These are phyloP conservation scores for Listronotus oregonensis DNA, from an alignment of 1,140 invertebrate genomes.

Conservation along the genomic window DNA sequence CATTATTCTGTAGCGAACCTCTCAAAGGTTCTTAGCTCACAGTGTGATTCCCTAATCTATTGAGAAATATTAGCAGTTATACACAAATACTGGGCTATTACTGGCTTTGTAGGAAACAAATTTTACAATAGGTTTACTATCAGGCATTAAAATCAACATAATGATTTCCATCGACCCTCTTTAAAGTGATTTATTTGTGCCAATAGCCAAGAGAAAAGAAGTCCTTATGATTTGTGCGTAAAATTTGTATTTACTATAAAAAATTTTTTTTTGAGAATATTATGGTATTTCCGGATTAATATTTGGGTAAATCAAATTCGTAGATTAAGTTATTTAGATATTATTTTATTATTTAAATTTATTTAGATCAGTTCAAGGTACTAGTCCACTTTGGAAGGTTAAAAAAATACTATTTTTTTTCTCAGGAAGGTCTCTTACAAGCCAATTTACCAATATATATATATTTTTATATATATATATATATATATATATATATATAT, in stretches of 20 bases:
- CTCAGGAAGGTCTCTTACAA: too few species aligned
- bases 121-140: conserved; percentile 4
- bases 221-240: too few species aligned
- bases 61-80: conserved; percentile 15
- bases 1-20: background rate
- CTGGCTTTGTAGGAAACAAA: conserved; percentile 3
- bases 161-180: conserved; percentile 3
- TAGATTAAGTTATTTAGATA: background rate
- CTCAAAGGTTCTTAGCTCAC: conserved; percentile 16
- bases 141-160: conserved; percentile 8
- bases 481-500: too few species aligned
- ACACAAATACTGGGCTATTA: conserved; percentile 13
- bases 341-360: too few species aligned
- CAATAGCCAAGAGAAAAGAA: too few species aligned
- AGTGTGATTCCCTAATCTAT: background rate
- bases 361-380: too few species aligned
- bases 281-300: background rate
- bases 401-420: too few species aligned
- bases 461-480: too few species aligned
- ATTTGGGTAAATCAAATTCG: background rate
- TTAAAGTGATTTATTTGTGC: background rate
- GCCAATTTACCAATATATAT: too few species aligned
- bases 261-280: background rate
- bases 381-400: too few species aligned
- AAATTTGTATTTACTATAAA: too few species aligned